Evolutionary conservation across 2,888 invertebrate species (phyloP).

Genomic region (Neoscelio sp.): DNA sequence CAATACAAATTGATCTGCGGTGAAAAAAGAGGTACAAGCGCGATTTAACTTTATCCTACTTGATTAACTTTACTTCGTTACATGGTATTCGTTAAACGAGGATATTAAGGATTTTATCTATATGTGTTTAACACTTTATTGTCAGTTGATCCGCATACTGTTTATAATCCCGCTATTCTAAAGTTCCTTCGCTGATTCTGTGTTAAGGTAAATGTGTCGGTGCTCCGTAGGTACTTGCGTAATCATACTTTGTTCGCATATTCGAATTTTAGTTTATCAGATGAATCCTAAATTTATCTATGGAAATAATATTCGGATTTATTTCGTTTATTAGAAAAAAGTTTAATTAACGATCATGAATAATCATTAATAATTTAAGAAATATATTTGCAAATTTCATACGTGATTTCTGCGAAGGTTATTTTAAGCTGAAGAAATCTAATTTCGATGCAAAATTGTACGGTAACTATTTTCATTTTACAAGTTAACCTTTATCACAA

Average conservation of each 20-base stretch:
- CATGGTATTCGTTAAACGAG: too few species aligned
- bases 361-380: too few species aligned
- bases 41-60: not conserved
- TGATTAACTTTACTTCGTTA: conserved; percentile 24
- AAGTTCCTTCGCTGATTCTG: conserved; percentile 17
- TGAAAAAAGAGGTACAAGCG: not conserved
- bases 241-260: conserved; percentile 19
- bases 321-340: too few species aligned
- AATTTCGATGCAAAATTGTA: too few species aligned
- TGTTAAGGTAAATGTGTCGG: conserved; percentile 24
- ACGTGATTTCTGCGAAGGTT: too few species aligned
- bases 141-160: conserved; percentile 16
- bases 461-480: too few species aligned
- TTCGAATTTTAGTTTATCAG: not conserved
- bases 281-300: not conserved
- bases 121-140: conserved; percentile 36
- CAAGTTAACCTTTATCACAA: too few species aligned
- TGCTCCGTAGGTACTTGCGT: conserved; percentile 15
- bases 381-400: too few species aligned
- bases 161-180: conserved; percentile 17
- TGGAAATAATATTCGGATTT: too few species aligned
- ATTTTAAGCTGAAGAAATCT: too few species aligned
- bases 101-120: conserved; percentile 6
- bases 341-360: too few species aligned
- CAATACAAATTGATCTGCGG: not conserved